A percentile compares a stretch with the other conserved stretches of the same genome.
Evolutionary conservation across 2,888 invertebrate genomes (phyloP).

Genomic region (Xylota sylvarum): DNA sequence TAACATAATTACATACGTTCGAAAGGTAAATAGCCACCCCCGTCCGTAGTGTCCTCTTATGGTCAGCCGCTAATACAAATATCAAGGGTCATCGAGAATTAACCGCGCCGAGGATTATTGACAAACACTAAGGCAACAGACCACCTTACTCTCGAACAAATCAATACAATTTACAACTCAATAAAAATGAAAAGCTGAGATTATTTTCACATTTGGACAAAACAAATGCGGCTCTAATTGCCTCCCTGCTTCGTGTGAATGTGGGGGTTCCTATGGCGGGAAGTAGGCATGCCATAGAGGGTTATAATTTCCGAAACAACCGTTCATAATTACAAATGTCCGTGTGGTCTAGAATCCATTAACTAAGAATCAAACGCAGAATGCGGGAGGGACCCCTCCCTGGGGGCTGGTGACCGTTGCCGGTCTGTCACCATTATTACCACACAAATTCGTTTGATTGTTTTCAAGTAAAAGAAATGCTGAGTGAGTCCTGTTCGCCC

Average conservation of each 20-base stretch:
- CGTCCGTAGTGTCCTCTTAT: background rate
- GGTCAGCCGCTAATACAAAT: background rate
- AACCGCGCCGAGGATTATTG: conserved; percentile 21
- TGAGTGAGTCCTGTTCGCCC: background rate
- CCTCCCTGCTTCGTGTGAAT: conserved; percentile 12
- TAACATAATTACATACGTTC: conserved; percentile 34
- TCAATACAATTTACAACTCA: conserved; percentile 63
- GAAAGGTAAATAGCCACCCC: conserved; percentile 14
- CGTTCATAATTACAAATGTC: conserved; percentile 65
- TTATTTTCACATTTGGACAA: conserved; percentile 57
- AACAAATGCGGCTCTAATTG: conserved; percentile 41
- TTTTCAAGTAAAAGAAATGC: conserved; percentile 18
- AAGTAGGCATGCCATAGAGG: conserved; percentile 4
- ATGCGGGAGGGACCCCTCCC: background rate
- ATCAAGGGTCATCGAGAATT: conserved; percentile 20
- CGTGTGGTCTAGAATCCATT: conserved; percentile 60
- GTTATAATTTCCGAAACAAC: conserved; percentile 59
- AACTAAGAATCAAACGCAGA: conserved; percentile 41
- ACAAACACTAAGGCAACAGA: background rate
- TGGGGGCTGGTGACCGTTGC: conserved; percentile 28
- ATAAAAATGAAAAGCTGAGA: conserved; percentile 53
- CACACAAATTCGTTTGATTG: conserved; percentile 61
- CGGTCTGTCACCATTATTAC: conserved; percentile 50
- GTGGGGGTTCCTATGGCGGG: background rate
- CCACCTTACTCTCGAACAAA: conserved; percentile 25